Base-by-base conservation (phyloP, 2,888 invertebrate genomes). In the Metellina segmentata region DNA sequence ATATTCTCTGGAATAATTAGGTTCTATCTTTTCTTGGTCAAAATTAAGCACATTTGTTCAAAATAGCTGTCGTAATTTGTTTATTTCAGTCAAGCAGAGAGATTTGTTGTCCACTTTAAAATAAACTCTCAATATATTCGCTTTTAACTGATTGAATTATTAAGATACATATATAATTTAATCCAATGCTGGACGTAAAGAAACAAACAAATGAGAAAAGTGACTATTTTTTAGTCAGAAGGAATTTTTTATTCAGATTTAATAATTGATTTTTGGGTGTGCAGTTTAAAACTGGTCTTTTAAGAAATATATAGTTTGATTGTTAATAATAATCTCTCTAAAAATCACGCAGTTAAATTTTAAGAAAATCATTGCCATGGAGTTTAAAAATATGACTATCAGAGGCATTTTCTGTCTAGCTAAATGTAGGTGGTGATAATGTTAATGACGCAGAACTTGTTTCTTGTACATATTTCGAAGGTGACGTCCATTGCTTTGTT, bases 1-100 rank as follows among this genome's bases (percentile, higher is more conserved):
- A 61, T 81, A 69, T 81, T 75, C 75, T 34, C 48, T 75, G 34
- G 34, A 5, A 19, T 78, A 78, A 78, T 78, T 78, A 20, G 52
- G 52, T 78, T 75, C 52, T 16, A 16, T 78, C 52, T 19, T 78
- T 78, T 20, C n/a, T 52, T 78, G 52, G 52, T 78, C 19, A 16
- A 49, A 75, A 75, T 75, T 13, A 48, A 75, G 49, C 75, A 52
- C 52, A 9, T 19, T 61, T 61, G 61, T 16, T 61, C 6, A 61
- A 61, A 61, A 61, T 61, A 61, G 61, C 61, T 61, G 61, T 61
- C 61, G 7, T 61, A 61, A 51, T 13, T 52, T 78, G 8, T 78
- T 75, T 51, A 51, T 78, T 52, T 52, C 2, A 6, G 51, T 52
- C n/a, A 19, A 8, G 0, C 16, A 16, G 7, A 7, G 8, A 52